Conservation (phyloP, 2,888 invertebrate species). For the Lithophane leautieri region DNA sequence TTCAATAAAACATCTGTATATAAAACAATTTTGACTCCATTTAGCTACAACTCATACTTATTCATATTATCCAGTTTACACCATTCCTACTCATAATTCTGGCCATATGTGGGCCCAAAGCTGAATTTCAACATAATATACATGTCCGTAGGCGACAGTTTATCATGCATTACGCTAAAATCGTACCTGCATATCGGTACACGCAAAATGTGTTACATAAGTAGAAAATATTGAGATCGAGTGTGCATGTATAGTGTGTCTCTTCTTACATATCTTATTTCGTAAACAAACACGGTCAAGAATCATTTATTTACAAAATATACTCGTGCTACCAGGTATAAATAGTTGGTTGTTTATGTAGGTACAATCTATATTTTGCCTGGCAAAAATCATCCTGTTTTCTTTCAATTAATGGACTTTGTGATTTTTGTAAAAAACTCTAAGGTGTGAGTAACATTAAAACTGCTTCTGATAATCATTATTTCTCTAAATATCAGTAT, state of each 20-base stretch:
- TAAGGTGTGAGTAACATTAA: background rate
- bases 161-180: constrained; percentile 57
- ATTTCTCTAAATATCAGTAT: background rate
- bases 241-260: constrained; percentile 17
- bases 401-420: too few species aligned
- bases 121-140: constrained; percentile 55
- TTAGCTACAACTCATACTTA: constrained; percentile 6
- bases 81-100: constrained; percentile 20
- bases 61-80: constrained; percentile 25
- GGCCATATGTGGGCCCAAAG: constrained; percentile 29
- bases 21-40: background rate
- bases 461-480: background rate
- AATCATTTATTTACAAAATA: background rate
- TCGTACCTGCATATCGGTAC: constrained; percentile 47
- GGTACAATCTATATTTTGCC: background rate
- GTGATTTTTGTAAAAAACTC: background rate
- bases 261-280: background rate
- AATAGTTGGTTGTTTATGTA: background rate
- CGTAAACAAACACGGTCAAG: background rate
- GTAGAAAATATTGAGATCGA: constrained; percentile 46
- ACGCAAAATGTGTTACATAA: constrained; percentile 59
- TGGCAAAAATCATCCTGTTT: background rate
- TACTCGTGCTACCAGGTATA: background rate
- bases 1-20: background rate
- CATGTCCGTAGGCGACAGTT: constrained; percentile 54